A percentile compares a stretch with the other conserved stretches of the same genome.
These are phyloP conservation scores for Sigmodon hispidus DNA, from an alignment of 2,113 vertebrate species.

Conservation along the genomic window DNA sequence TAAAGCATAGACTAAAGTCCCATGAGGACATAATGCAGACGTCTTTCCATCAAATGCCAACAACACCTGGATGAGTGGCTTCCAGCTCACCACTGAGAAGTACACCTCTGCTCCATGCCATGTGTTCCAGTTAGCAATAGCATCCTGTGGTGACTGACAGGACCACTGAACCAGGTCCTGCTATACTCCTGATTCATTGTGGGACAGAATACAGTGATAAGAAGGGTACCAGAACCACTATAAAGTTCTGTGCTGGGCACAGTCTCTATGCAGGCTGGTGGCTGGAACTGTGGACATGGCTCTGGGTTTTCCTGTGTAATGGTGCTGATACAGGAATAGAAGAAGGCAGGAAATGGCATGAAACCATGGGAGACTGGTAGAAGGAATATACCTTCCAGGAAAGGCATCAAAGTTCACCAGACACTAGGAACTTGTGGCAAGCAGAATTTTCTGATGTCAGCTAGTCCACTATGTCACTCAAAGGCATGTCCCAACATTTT, in stretches of 20 bases:
- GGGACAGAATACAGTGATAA: neutral
- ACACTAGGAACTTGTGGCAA: neutral
- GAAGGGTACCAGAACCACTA: accelerated
- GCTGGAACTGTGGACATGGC: neutral
- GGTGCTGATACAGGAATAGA: neutral
- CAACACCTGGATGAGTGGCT: neutral
- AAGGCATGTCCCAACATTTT: accelerated
- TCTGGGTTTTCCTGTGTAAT: neutral
- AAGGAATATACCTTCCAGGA: neutral
- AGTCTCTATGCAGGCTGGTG: neutral
- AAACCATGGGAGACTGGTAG: no score
- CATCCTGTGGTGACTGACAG: neutral
- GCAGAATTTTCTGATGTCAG: neutral
- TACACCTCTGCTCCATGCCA: neutral
- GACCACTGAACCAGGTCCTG: neutral
- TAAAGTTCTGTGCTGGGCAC: neutral
- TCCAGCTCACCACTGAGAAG: neutral
- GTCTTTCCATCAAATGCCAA: neutral
- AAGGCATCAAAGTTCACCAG: accelerated
- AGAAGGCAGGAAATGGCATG: neutral
- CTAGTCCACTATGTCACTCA: accelerated
- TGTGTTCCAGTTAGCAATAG: neutral
- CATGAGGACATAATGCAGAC: neutral
- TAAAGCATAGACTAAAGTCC: neutral
- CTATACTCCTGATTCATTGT: neutral